Evolutionary conservation across 2,888 invertebrate species (phyloP).

Genomic region (Apodemia duryi): DNA sequence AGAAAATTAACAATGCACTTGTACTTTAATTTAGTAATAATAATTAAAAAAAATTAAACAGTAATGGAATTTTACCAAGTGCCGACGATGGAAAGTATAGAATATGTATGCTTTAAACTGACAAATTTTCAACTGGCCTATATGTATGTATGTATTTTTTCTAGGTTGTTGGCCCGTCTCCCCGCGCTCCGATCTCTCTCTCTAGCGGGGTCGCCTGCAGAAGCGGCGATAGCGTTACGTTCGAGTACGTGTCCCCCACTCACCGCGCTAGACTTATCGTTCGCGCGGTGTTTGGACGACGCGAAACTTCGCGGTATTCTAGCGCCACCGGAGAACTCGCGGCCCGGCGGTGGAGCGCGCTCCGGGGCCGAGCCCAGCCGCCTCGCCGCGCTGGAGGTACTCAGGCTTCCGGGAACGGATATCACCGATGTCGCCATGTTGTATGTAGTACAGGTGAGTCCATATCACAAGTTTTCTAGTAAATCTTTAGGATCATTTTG

Average conservation of each 20-base stretch:
- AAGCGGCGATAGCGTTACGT: slow-evolving; percentile 88
- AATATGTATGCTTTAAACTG: too few species aligned
- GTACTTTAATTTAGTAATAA: too few species aligned
- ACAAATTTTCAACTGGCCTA: too few species aligned
- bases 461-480: background rate
- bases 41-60: too few species aligned
- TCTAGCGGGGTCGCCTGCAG: slow-evolving; percentile 87
- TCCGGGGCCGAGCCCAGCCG: slow-evolving; percentile 65
- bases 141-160: background rate
- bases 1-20: too few species aligned
- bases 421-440: slow-evolving; percentile 91
- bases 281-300: slow-evolving; percentile 92
- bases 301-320: slow-evolving; percentile 90
- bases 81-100: too few species aligned
- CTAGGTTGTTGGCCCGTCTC: slow-evolving; percentile 86
- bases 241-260: slow-evolving; percentile 90
- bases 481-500: too few species aligned
- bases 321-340: slow-evolving; percentile 91
- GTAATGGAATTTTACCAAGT: too few species aligned
- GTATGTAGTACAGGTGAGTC: slow-evolving; percentile 66
- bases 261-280: slow-evolving; percentile 89
- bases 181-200: slow-evolving; percentile 90
- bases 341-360: slow-evolving; percentile 78
- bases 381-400: slow-evolving; percentile 85
- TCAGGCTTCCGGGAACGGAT: slow-evolving; percentile 92